Percentiles rank a stretch among this genome's conserved stretches.
Evolutionary conservation across 2,797 vertebrate genomes (phyloP).

Genomic region (Nyctalus aviator): DNA sequence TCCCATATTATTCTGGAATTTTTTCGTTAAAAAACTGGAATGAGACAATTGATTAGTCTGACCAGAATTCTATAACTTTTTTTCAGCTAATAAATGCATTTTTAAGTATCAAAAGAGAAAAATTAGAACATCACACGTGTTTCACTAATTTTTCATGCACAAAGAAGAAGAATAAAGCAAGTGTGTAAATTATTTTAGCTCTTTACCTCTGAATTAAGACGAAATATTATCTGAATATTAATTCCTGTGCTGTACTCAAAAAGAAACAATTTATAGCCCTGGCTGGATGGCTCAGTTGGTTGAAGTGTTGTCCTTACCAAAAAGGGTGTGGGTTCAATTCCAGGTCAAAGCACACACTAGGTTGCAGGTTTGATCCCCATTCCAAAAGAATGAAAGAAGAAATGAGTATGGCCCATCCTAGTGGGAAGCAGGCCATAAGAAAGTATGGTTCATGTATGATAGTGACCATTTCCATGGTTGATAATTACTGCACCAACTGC

Average conservation of each 20-base stretch:
- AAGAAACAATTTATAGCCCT: background rate
- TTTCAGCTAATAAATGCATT: background rate
- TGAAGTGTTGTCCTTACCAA: no score
- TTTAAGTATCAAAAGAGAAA: conserved; percentile 30
- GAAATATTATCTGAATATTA: background rate
- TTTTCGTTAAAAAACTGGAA: background rate
- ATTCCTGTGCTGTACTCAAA: background rate
- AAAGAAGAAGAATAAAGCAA: background rate
- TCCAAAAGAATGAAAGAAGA: background rate
- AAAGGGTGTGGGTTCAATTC: no score
- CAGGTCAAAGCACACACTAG: no score
- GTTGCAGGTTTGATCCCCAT: no score
- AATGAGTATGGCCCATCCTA: background rate
- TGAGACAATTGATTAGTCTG: background rate
- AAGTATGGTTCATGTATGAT: background rate
- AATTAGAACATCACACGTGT: background rate
- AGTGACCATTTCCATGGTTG: background rate
- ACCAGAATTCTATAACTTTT: background rate
- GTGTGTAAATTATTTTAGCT: background rate
- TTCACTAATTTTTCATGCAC: background rate
- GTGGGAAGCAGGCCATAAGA: background rate
- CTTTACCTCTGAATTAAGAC: background rate
- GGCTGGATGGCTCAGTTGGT: no score
- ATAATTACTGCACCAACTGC: rapidly evolving
- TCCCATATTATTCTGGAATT: background rate